Conservation (phyloP, 2,113 vertebrate genomes). For the Muscicapa adusta region DNA sequence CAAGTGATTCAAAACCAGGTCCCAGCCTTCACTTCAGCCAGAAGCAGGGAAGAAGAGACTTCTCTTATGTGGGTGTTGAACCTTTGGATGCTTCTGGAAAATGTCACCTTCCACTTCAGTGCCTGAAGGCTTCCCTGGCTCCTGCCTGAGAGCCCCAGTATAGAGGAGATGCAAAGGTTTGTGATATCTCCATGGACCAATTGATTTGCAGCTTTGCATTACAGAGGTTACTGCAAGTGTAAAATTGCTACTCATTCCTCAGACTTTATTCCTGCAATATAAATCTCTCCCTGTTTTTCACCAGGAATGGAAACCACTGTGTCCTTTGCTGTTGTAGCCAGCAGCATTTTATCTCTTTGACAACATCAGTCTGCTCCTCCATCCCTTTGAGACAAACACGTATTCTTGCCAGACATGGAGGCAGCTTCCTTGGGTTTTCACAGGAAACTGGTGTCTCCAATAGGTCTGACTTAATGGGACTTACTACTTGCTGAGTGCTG, state of each 20-base stretch:
- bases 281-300: neutral
- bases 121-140: neutral
- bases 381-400: neutral
- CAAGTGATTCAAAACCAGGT: neutral
- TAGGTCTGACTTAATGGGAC: neutral
- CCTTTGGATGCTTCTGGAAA: neutral
- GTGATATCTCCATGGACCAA: neutral
- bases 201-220: neutral
- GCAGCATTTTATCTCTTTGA: neutral
- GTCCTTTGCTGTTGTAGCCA: neutral
- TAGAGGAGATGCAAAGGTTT: neutral
- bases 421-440: neutral
- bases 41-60: neutral
- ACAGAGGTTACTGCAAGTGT: neutral
- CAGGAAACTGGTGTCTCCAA: neutral
- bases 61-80: neutral
- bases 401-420: neutral
- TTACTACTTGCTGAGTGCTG: neutral
- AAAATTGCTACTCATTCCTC: neutral
- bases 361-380: rapidly evolving
- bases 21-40: neutral
- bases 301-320: neutral
- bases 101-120: neutral
- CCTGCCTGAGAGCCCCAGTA: neutral
- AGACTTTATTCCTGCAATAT: neutral